Evolutionary conservation across 2,797 vertebrate genomes (phyloP), one percentile per base, ranked within the genome.

Genomic region (Melanotaenia parkinsoni): DNA sequence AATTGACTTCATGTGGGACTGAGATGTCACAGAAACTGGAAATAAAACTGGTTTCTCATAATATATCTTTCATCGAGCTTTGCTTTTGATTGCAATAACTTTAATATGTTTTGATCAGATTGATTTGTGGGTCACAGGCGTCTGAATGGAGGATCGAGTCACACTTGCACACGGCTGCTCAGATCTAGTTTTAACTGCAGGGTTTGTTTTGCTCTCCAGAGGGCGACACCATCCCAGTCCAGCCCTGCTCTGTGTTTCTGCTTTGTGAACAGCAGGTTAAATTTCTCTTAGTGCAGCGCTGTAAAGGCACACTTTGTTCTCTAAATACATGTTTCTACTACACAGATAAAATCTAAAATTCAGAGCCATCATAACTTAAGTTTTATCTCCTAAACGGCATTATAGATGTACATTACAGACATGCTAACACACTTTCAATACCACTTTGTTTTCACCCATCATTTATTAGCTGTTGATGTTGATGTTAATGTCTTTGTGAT

Each of bases 171-270:
- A 0, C 0, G 18, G 0, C 43, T 68, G 45, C 33, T 14, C 16
- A 24, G n/a, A 51, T 9, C 5, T 13, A 2, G 12, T 3, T 45
- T 40, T 28, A 43, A 32, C 20, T 12, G 68, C 43, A 62, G 8
- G 18, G 3, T 12, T 43, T 26, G 0, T 32, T 0, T 38, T 58
- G 4, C 20, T 86, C 91, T 63, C 70, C 80, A 91, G 92, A 80
- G 87, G 91, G 86, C 45, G 72, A 75, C 80, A 74, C 59, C 28
- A 40, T 14, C 57, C 1, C 58, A 81, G 58, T 50, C 14, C 13
- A 72, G 6, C n/a, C 1, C 4, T 10, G 5, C 2, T 68, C 5
- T n/a, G 20, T 54, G 7, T 35, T 1, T 38, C 50, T 57, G 26
- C n/a, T 79, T 62, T 45, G 32, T 74, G 47, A 75, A 66, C 47